Evolutionary conservation across 1,140 invertebrate species (phyloP), one percentile per base, ranked within the genome.

Genomic region (Aphelenchoides besseyi): DNA sequence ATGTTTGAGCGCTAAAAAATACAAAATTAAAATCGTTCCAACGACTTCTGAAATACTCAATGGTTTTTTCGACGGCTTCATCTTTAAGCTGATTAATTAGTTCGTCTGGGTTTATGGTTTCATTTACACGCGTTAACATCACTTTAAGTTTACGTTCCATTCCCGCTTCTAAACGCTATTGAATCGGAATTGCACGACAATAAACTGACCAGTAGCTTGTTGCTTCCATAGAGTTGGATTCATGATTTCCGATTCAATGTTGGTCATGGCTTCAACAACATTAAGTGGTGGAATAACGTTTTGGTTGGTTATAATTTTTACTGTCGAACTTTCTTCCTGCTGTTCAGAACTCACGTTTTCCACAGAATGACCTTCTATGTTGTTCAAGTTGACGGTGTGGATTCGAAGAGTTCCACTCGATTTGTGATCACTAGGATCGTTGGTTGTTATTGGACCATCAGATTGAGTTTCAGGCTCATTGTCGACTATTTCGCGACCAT

Each of bases 71-170:
- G 5, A 8, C 18, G 32, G 55, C 55, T 59, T 59, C 55, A 8
- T 59, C 55, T 59, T 59, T 5, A 5, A 59, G 55, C 5, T 23
- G 26, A 28, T 59, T 23, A 33, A 59, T 59, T 23, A 59, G 18
- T 8, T 59, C 55, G 26, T 5, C 26, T 8, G 55, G 5, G 5
- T 5, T 59, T 8, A 33, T 59, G 5, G 26, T 8, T 23, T 59
- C 55, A 33, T 59, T 23, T 8, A 59, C 18, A 8, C 32, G 5
- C 18, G 5, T 59, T 23, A 59, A 33, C 18, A 8, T 59, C 5
- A 59, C 32, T 33, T 59, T 5, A 59, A 59, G 5, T 23, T 59
- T 59, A 23, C 5, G 5, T 28, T 59, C 55, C 55, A 59, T 59
- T 59, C 18, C 5, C 12, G 5, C 23, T 23, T 8, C 55, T 59